Evolutionary conservation across 2,113 vertebrate species (phyloP), one percentile per base, ranked within the genome.

Genomic region (Naja naja): DNA sequence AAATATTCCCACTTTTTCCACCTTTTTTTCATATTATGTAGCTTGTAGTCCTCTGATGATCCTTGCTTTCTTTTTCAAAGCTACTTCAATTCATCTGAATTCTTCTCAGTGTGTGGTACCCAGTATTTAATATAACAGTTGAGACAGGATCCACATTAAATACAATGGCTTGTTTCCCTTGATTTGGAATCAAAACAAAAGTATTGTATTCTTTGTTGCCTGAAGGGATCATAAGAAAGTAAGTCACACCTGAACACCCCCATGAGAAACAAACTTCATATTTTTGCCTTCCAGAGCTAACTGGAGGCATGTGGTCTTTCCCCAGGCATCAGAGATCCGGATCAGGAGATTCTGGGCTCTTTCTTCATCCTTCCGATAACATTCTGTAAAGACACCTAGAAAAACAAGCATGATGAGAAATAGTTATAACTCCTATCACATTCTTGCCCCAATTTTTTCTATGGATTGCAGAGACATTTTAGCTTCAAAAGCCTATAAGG

Each of bases 231-330:
- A 34, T n/a, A 60, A 89, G 5, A 20, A 45, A 85, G 11, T 7
- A 34, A 81, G 47, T 86, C 95, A 89, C 95, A 99, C 99, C 99
- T 99, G 99, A 91, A 99, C 97, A 3, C 99, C 99, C 9, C 98
- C 98, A 0, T 98, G 99, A 85, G 99, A 99, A 88, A 99, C 96
- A 39, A 99, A 99, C 91, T 97, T 98, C 97, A 99, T 99, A 96
- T 98, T 97, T 64, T 99, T 97, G 39, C 99, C 99, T 96, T 99
- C 98, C 94, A 99, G 92, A 0, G 99, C 99, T 93, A 99, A 93
- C 93, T 98, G 98, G 88, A 99, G 97, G 89, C 98, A 99, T 0
- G 99, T 99, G 22, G 98, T 98, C 94, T 95, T 97, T 14, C 99
- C 99, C 99, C 99, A 99, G 90, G 97, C 98, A 7, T 98, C 97